A percentile compares a stretch with the other conserved stretches of the same genome.
These are phyloP conservation scores for Enteromius fasciolatus DNA, from an alignment of 2,797 vertebrate species.

Conservation along the genomic window DNA sequence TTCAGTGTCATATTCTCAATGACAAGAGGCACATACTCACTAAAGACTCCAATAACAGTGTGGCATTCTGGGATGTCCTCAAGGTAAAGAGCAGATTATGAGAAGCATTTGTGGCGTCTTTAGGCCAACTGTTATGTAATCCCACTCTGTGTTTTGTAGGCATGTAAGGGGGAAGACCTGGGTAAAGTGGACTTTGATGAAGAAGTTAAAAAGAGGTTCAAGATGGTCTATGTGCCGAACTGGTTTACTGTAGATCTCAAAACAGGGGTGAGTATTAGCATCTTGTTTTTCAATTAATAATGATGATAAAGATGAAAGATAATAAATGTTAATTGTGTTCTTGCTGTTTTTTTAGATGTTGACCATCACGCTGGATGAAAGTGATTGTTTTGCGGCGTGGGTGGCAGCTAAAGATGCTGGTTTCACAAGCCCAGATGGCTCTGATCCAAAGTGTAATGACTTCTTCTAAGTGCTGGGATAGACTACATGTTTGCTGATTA, in stretches of 20 bases:
- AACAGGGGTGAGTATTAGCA: conserved; percentile 89
- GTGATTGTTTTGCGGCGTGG: conserved; percentile 98
- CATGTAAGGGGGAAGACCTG: conserved; percentile 97
- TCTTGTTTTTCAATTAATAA: neutral
- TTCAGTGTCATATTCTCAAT: conserved; percentile 98
- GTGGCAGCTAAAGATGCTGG: conserved; percentile 98
- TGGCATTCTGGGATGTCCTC: conserved; percentile 97
- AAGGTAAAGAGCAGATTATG: conserved; percentile 81
- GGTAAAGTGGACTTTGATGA: conserved; percentile 99
- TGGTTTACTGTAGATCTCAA: conserved; percentile 99
- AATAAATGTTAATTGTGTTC: neutral
- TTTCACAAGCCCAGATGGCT: conserved; percentile 95
- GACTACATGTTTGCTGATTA: neutral
- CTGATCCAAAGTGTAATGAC: conserved; percentile 93
- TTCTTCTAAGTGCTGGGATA: neutral
- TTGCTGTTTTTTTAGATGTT: conserved; percentile 83
- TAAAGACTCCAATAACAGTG: conserved; percentile 99
- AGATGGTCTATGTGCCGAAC: conserved; percentile 99
- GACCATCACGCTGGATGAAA: conserved; percentile 97
- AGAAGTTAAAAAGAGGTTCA: conserved; percentile 98
- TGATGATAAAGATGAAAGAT: neutral
- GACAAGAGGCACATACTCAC: conserved; percentile 99
- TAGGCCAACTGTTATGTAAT: neutral
- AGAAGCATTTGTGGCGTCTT: neutral
- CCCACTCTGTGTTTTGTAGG: conserved; percentile 72